phyloP scores from a whole-genome alignment of 2,888 invertebrate species.

The Charanyca ferruginea region DNA sequence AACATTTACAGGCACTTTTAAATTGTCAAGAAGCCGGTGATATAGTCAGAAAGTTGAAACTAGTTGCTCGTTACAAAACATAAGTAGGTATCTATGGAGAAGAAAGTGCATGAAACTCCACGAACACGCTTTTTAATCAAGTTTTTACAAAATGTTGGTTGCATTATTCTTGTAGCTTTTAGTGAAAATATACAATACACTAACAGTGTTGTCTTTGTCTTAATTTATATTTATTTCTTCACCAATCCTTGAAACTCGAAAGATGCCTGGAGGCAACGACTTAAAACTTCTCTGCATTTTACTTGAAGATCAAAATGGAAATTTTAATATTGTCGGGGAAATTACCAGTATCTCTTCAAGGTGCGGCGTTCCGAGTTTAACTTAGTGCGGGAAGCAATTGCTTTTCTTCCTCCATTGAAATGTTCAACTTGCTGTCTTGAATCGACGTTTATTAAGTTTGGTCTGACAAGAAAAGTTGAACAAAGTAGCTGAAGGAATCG shows the following conservation, averaged over 20 bases:
- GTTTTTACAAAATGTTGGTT: too few species aligned
- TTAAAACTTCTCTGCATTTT: conserved; percentile 44
- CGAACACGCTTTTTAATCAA: too few species aligned
- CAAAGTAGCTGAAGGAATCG: conserved; percentile 48
- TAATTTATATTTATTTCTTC: conserved; percentile 34
- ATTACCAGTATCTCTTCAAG: conserved; percentile 52
- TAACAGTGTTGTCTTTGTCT: conserved; percentile 1
- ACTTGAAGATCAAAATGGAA: conserved; percentile 56
- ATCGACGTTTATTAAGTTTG: conserved; percentile 61
- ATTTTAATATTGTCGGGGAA: conserved; percentile 58
- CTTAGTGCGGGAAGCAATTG: conserved; percentile 56
- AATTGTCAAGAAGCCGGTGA: too few species aligned
- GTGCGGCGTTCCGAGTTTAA: conserved; percentile 56
- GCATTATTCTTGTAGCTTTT: too few species aligned
- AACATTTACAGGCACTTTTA: too few species aligned
- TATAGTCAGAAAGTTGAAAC: too few species aligned
- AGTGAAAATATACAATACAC: too few species aligned
- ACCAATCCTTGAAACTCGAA: conserved; percentile 27
- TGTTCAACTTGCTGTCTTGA: conserved; percentile 58
- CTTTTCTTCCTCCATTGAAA: conserved; percentile 58
- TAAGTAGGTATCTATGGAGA: too few species aligned
- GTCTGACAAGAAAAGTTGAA: conserved; percentile 57
- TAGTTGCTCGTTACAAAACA: too few species aligned
- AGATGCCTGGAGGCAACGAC: conserved; percentile 32
- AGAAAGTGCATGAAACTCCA: too few species aligned